Conservation (phyloP, 2,797 vertebrate genomes). For the Falco naumanni region DNA sequence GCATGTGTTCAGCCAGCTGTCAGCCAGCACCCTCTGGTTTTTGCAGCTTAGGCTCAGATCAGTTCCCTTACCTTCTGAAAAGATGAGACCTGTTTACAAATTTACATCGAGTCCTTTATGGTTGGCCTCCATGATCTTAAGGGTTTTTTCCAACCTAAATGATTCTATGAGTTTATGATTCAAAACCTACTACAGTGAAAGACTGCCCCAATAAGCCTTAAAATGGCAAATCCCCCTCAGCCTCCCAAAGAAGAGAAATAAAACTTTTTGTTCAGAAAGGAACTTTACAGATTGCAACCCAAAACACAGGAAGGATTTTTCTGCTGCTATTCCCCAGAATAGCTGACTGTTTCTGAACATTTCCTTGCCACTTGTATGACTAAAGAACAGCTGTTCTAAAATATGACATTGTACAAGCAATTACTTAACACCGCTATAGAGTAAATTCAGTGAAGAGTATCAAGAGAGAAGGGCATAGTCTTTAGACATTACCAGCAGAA, state of each 20-base stretch:
- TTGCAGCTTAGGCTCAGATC: not conserved
- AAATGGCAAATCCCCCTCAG: not conserved
- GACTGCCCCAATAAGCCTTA: not conserved
- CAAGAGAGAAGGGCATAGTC: slow-evolving; percentile 20
- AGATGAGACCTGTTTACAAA: not conserved
- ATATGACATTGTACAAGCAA: slow-evolving; percentile 24
- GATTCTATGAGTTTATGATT: not conserved
- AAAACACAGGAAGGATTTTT: not conserved
- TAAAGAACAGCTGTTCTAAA: slow-evolving; percentile 53
- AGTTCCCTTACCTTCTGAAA: not conserved
- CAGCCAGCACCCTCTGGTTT: not conserved
- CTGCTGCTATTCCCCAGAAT: not conserved
- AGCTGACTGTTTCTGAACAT: slow-evolving; percentile 16
- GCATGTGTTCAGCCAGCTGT: no score
- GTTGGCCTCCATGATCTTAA: not conserved
- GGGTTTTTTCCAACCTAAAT: not conserved
- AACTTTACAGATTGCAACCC: not conserved
- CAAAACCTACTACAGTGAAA: not conserved
- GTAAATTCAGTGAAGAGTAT: slow-evolving; percentile 30
- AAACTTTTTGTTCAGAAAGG: not conserved
- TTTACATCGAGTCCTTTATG: not conserved
- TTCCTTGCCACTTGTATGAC: not conserved
- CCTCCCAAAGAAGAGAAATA: not conserved
- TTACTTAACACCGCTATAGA: not conserved
- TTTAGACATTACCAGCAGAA: slow-evolving; percentile 20